phyloP scores from a whole-genome alignment of 2,888 invertebrate species.

The Alloplasta piceator region DNA sequence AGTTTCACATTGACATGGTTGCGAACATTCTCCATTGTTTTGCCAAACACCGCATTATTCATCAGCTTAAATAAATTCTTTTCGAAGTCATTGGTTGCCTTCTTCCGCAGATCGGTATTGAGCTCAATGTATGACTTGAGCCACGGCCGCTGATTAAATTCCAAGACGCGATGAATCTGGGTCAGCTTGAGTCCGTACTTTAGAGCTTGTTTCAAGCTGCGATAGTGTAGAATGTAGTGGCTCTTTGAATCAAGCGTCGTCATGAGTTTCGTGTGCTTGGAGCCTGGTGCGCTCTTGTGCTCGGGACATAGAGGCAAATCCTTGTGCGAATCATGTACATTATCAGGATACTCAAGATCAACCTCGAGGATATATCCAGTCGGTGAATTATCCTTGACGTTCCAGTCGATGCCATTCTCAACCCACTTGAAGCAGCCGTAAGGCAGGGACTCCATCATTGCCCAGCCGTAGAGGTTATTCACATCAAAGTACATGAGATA shows the following conservation, averaged over 20 bases:
- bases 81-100: neutral
- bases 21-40: slow-evolving; percentile 64
- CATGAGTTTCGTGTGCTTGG: slow-evolving; percentile 65
- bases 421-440: too few relatives aligned
- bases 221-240: slow-evolving; percentile 32
- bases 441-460: too few relatives aligned
- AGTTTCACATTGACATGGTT: slow-evolving; percentile 74
- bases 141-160: slow-evolving; percentile 28
- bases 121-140: slow-evolving; percentile 32
- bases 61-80: slow-evolving; percentile 25
- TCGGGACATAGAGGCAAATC: slow-evolving; percentile 72
- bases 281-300: slow-evolving; percentile 26
- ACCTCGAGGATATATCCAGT: neutral
- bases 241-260: slow-evolving; percentile 61
- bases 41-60: slow-evolving; percentile 43
- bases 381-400: neutral
- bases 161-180: slow-evolving; percentile 1
- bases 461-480: too few relatives aligned
- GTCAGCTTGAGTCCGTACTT: too few relatives aligned
- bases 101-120: neutral
- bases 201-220: too few relatives aligned
- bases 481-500: too few relatives aligned
- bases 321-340: slow-evolving; percentile 73
- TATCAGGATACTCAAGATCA: slow-evolving; percentile 23
- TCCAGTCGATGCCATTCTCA: slow-evolving; percentile 20